A percentile compares a stretch with the other conserved stretches of the same genome.
Conservation (phyloP, 2,888 invertebrate species). For the Ptilodon capucinus region DNA sequence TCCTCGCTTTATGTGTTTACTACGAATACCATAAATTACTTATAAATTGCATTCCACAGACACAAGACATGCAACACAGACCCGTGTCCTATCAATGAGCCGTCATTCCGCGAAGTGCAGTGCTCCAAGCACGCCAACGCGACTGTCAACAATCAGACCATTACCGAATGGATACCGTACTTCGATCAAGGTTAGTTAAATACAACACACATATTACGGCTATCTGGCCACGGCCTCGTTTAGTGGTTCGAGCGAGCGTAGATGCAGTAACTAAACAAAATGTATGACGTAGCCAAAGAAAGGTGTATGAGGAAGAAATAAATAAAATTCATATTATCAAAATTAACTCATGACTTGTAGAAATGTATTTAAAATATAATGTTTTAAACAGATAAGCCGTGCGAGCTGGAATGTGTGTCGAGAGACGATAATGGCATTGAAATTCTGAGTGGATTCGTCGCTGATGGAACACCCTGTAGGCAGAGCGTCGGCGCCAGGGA, state of each 20-base stretch:
- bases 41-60: conserved; percentile 43
- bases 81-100: conserved; percentile 86
- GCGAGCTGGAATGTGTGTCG: conserved; percentile 92
- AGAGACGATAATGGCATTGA: conserved; percentile 86
- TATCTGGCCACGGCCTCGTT: too few species aligned
- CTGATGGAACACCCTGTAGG: conserved; percentile 92
- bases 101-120: conserved; percentile 89
- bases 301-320: too few species aligned
- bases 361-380: neutral
- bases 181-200: conserved; percentile 84
- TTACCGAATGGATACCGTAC: conserved; percentile 87
- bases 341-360: too few species aligned
- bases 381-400: conserved; percentile 86
- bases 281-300: too few species aligned
- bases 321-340: too few species aligned
- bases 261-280: too few species aligned
- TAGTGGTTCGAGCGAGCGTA: too few species aligned
- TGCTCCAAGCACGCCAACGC: conserved; percentile 88
- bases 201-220: neutral
- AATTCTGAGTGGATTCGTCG: conserved; percentile 88
- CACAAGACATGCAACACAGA: conserved; percentile 92
- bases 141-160: conserved; percentile 86
- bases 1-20: too few species aligned
- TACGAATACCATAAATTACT: too few species aligned
- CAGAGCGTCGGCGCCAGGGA: conserved; percentile 88